Percentiles rank a stretch among this genome's conserved stretches.
phyloP scores from a whole-genome alignment of 2,113 vertebrate genomes.

The Paraplagusia blochii region DNA sequence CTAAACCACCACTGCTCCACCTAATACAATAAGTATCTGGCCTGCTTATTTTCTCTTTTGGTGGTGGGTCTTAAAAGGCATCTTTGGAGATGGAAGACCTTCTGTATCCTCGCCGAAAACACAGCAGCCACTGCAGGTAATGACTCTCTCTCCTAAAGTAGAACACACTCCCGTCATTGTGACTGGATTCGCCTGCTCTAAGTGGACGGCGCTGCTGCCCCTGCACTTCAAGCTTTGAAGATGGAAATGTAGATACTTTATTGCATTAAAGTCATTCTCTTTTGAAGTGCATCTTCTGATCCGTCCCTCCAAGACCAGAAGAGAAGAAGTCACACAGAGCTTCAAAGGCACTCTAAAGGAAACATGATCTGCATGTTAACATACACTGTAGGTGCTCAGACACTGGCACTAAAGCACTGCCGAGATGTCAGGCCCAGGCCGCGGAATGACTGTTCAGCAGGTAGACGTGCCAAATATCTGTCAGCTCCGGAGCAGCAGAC shows the following conservation, averaged over 20 bases:
- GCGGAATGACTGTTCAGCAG: slow-evolving; percentile 16
- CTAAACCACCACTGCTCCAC: too few species aligned
- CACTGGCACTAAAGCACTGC: slow-evolving; percentile 14
- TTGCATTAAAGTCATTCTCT: slow-evolving; percentile 10
- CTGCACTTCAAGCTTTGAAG: slow-evolving; percentile 34
- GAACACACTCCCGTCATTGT: slow-evolving; percentile 27
- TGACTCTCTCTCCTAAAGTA: slow-evolving; percentile 16
- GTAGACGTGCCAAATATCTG: slow-evolving; percentile 19
- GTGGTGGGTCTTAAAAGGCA: too few species aligned
- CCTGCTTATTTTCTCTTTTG: too few species aligned
- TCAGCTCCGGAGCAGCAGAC: slow-evolving; percentile 17
- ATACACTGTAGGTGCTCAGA: slow-evolving; percentile 1
- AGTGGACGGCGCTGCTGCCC: not conserved
- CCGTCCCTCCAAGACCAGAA: slow-evolving; percentile 5
- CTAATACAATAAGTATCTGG: too few species aligned
- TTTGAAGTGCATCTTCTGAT: slow-evolving; percentile 17
- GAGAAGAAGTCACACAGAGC: slow-evolving; percentile 11
- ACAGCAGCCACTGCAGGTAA: slow-evolving; percentile 6
- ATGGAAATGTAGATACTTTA: slow-evolving; percentile 19
- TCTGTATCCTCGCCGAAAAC: too few species aligned
- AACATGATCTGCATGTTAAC: slow-evolving; percentile 8
- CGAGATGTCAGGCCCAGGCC: not conserved
- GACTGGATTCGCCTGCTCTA: slow-evolving; percentile 18
- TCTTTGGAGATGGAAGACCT: too few species aligned
- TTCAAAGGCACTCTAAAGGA: slow-evolving; percentile 27